phyloP scores from a whole-genome alignment of 2,797 vertebrate species.

The Intellagama lesueurii region DNA sequence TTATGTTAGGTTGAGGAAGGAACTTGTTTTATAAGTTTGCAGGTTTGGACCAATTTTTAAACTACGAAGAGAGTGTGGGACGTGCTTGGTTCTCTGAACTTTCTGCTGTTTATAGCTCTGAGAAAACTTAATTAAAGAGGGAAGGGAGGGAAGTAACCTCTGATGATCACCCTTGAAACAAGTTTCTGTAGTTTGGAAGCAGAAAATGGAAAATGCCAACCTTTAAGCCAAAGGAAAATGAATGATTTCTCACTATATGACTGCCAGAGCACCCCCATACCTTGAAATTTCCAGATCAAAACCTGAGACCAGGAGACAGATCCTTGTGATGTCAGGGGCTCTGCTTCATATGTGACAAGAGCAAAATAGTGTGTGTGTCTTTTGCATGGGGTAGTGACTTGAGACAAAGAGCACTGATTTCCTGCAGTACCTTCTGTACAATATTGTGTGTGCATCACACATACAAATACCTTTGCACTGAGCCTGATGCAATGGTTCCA shows the following conservation, averaged over 20 bases:
- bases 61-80: conserved; percentile 17
- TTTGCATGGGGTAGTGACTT: too few relatives aligned
- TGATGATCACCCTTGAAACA: conserved; percentile 40
- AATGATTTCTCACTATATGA: background rate
- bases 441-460: too few relatives aligned
- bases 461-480: too few relatives aligned
- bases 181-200: conserved; percentile 23
- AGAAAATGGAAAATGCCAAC: conserved; percentile 28
- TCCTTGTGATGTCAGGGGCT: too few relatives aligned
- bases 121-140: conserved; percentile 55
- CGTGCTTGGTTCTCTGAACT: accelerated
- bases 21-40: conserved; percentile 33
- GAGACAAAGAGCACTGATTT: too few relatives aligned
- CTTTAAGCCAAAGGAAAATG: conserved; percentile 26
- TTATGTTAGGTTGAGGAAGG: conserved; percentile 31
- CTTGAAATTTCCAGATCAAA: too few relatives aligned
- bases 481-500: too few relatives aligned
- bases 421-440: too few relatives aligned
- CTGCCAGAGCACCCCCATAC: too few relatives aligned
- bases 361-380: too few relatives aligned
- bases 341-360: too few relatives aligned
- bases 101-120: background rate
- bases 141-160: conserved; percentile 48
- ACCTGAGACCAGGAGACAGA: too few relatives aligned
- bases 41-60: conserved; percentile 39